phyloP scores from a whole-genome alignment of 2,797 vertebrate genomes.

The Podarcis siculus region DNA sequence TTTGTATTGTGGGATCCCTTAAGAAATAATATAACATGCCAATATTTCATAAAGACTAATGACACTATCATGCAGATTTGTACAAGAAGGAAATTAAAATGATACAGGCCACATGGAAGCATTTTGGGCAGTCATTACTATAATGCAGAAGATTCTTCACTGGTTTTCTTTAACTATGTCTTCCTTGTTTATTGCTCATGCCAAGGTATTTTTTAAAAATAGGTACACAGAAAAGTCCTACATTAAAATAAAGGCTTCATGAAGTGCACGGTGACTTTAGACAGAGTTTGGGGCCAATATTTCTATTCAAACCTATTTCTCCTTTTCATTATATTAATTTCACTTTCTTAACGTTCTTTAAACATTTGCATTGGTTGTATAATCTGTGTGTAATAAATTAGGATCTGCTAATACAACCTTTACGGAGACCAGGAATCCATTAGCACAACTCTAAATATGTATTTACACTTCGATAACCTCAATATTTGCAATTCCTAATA shows the following conservation, averaged over 20 bases:
- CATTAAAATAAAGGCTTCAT: not conserved
- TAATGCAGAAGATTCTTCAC: not conserved
- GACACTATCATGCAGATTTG: not conserved
- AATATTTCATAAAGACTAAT: not conserved
- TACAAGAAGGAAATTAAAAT: not conserved
- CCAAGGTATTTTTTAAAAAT: not conserved
- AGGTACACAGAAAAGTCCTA: not conserved
- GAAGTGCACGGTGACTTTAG: not conserved
- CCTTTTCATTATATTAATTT: constrained; percentile 7
- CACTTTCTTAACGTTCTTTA: not conserved
- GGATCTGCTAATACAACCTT: constrained; percentile 1
- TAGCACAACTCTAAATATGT: constrained; percentile 29
- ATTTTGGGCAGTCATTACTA: not conserved
- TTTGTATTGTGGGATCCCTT: not conserved
- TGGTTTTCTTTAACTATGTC: not conserved
- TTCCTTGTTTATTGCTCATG: not conserved
- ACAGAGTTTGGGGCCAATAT: not conserved
- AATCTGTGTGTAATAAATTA: not conserved
- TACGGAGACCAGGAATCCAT: constrained; percentile 7
- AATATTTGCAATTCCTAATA: constrained; percentile 8
- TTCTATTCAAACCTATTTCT: constrained; percentile 11
- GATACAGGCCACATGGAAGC: not conserved
- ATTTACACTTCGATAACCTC: constrained; percentile 6
- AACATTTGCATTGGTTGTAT: not conserved
- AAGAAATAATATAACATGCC: not conserved